phyloP scores from a whole-genome alignment of 2,888 invertebrate genomes.

The Campoletis raptor region DNA sequence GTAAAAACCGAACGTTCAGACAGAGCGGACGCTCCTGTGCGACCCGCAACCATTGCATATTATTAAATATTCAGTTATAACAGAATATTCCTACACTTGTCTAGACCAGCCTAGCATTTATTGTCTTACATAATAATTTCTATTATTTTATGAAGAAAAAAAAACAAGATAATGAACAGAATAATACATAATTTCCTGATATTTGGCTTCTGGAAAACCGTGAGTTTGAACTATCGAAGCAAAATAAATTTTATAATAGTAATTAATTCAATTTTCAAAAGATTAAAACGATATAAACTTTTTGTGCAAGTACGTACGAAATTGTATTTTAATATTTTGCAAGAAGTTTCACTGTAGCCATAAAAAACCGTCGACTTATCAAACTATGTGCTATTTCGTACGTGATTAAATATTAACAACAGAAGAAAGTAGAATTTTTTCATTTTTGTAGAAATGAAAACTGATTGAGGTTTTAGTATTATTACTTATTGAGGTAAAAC shows the following conservation, averaged over 20 bases:
- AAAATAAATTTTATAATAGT: not conserved
- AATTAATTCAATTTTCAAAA: not conserved
- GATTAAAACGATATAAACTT: not conserved
- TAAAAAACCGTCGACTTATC: not conserved
- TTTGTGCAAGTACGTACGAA: not conserved
- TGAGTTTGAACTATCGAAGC: not conserved
- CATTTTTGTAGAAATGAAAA: not conserved
- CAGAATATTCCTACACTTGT: too few species aligned
- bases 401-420: not conserved
- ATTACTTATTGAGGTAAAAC: not conserved
- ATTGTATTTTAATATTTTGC: not conserved
- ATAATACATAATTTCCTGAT: not conserved
- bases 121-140: too few species aligned
- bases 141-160: too few species aligned
- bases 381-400: not conserved
- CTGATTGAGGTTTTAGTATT: not conserved
- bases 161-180: too few species aligned
- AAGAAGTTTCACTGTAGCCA: not conserved
- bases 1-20: too few species aligned
- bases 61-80: too few species aligned
- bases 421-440: not conserved
- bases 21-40: too few species aligned
- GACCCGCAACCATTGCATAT: too few species aligned
- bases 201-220: not conserved
- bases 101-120: too few species aligned